phyloP scores from a whole-genome alignment of 2,113 vertebrate species.

The Ceyx melanurus region DNA sequence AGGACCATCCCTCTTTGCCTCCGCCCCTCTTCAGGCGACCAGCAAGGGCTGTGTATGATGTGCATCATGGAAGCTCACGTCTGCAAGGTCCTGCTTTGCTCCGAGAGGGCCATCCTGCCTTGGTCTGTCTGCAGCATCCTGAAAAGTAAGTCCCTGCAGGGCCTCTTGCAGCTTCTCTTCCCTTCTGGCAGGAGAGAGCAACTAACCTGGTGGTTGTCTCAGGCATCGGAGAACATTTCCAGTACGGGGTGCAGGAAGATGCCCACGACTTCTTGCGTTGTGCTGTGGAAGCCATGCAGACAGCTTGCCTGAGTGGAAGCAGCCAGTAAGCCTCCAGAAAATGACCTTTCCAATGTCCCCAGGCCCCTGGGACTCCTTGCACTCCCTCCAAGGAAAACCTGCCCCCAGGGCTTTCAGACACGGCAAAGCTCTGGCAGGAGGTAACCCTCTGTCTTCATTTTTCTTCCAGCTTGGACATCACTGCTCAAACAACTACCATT shows the following conservation, averaged over 20 bases:
- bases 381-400: not conserved
- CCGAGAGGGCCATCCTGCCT: constrained; percentile 87
- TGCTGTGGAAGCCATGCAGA: constrained; percentile 90
- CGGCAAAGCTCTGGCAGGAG: not conserved
- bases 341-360: fast-evolving
- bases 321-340: constrained; percentile 77
- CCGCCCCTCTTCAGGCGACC: constrained; percentile 75
- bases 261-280: constrained; percentile 90
- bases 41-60: constrained; percentile 92
- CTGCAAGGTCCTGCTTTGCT: constrained; percentile 84
- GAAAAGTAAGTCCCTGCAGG: constrained; percentile 76
- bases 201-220: not conserved
- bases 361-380: too few relatives aligned
- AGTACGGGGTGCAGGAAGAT: constrained; percentile 88
- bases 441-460: not conserved
- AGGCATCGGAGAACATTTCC: constrained; percentile 91
- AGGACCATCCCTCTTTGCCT: not conserved
- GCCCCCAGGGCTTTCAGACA: not conserved
- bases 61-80: constrained; percentile 91
- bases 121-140: constrained; percentile 85
- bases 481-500: constrained; percentile 85
- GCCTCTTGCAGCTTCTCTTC: not conserved
- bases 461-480: constrained; percentile 81
- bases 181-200: not conserved
- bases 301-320: constrained; percentile 84